Evolutionary conservation across 2,113 vertebrate species (phyloP), one percentile per base, ranked within the genome.

Genomic region (Hystrix cristata): DNA sequence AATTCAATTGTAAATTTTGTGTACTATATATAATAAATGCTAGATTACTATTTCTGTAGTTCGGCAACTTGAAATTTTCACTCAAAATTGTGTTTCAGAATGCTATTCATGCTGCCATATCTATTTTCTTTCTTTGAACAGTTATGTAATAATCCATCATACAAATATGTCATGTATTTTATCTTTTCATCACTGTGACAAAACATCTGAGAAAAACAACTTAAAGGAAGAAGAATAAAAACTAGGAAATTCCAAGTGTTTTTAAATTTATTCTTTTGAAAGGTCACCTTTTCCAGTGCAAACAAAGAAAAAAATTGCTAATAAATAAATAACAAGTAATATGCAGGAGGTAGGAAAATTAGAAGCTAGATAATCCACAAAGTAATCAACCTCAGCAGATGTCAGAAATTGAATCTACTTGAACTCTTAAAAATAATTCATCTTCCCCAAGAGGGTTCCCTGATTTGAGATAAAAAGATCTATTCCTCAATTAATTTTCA

Each of bases 391-490:
- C 51, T 19, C 29, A 53, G 25, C 72, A 92, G 48, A 83, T 83
- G 48, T 69, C 31, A 60, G 72, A 16, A 92, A 79, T 21, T 72
- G 48, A 72, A n/a, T 78, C 16, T 46, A 93, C 57, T 81, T 93
- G 31, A 92, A 92, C 86, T 90, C 4, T 21, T 64, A 46, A 83
- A 89, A 91, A 74, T 80, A 83, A 93, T 87, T 81, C 92, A n/a
- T 85, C n/a, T n/a, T 92, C 85, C 53, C 65, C 53, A 43, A 25
- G 19, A 87, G 7, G 21, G 1, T 34, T 72, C 60, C 76, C 57
- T 78, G 48, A 85, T 83, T 46, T 76, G 59, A 88, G 21, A 43
- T 65, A 92, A 95, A 38, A 65, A 92, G 12, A 79, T 80, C 83
- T 94, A 74, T 74, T 94, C 48, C 46, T 78, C 74, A 78, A 29